These are phyloP conservation scores for Omphaloscelis lunosa DNA, from an alignment of 2,888 invertebrate species.

Conservation along the genomic window DNA sequence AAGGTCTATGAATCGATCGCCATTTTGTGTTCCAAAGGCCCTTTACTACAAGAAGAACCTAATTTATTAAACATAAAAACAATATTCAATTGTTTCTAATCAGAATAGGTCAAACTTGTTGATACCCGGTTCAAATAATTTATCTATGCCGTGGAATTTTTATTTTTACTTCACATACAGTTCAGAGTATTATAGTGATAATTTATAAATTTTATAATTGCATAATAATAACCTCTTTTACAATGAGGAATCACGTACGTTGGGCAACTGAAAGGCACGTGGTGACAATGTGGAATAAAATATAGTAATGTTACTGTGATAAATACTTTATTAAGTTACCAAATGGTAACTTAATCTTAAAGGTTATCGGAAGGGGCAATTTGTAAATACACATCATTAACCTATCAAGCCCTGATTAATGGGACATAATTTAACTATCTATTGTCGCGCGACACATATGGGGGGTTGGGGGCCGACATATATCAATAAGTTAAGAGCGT, in stretches of 20 bases:
- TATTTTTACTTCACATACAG: not conserved
- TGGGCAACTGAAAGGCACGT: constrained; percentile 2
- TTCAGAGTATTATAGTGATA: not conserved
- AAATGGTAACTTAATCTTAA: not conserved
- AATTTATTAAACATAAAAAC: not conserved
- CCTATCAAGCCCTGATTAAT: constrained; percentile 3
- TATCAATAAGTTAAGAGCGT: too few relatives aligned
- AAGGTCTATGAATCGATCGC: too few relatives aligned
- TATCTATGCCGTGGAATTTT: constrained; percentile 27
- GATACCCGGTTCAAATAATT: constrained; percentile 23
- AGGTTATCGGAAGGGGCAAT: constrained; percentile 25
- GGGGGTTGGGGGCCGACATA: not conserved
- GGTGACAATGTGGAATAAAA: not conserved
- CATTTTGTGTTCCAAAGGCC: not conserved
- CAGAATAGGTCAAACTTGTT: constrained; percentile 20
- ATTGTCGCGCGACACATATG: not conserved
- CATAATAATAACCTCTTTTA: constrained; percentile 20
- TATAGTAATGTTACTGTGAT: not conserved
- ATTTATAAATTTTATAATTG: constrained; percentile 18
- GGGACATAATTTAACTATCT: not conserved
- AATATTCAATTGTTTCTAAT: constrained; percentile 11
- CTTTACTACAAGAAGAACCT: not conserved
- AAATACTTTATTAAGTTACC: not conserved
- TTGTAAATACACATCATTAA: constrained; percentile 17
- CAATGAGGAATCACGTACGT: not conserved